Percentiles rank a stretch among this genome's conserved stretches.
These are phyloP conservation scores for Pseudococcus viburni DNA, from an alignment of 2,888 invertebrate genomes.

Conservation along the genomic window DNA sequence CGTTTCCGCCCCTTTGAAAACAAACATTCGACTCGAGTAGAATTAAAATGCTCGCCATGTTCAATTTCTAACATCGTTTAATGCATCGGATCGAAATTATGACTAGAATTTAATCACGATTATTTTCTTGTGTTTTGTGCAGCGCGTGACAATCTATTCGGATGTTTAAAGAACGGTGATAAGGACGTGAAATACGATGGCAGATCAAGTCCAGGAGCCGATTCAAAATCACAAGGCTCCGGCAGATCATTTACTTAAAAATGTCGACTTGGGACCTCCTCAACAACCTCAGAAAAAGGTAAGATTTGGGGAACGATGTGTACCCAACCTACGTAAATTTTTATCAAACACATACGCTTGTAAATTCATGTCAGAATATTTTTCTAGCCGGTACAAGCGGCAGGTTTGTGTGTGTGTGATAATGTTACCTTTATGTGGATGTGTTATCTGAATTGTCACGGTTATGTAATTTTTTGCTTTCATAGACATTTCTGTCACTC, in stretches of 20 bases:
- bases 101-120: not conserved
- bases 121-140: not conserved
- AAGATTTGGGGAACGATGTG: not conserved
- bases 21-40: not conserved
- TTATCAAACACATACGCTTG: not conserved
- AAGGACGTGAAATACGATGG: slow-evolving; percentile 9
- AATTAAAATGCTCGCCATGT: slow-evolving; percentile 10
- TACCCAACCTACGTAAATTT: too few species aligned
- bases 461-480: slow-evolving; percentile 48
- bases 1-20: slow-evolving; percentile 50
- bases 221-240: slow-evolving; percentile 45
- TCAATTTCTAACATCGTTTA: too few species aligned
- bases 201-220: slow-evolving; percentile 42
- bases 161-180: slow-evolving; percentile 10
- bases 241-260: slow-evolving; percentile 19
- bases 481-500: slow-evolving; percentile 42
- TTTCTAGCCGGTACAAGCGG: not conserved
- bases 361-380: slow-evolving; percentile 15
- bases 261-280: slow-evolving; percentile 49
- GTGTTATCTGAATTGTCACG: slow-evolving; percentile 35
- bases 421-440: not conserved
- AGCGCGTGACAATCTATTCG: slow-evolving; percentile 16
- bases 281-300: slow-evolving; percentile 47
- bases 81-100: too few species aligned
- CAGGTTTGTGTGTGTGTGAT: not conserved